Evolutionary conservation across 2,113 vertebrate genomes (phyloP).

Genomic region (Vulpes ferrilata): DNA sequence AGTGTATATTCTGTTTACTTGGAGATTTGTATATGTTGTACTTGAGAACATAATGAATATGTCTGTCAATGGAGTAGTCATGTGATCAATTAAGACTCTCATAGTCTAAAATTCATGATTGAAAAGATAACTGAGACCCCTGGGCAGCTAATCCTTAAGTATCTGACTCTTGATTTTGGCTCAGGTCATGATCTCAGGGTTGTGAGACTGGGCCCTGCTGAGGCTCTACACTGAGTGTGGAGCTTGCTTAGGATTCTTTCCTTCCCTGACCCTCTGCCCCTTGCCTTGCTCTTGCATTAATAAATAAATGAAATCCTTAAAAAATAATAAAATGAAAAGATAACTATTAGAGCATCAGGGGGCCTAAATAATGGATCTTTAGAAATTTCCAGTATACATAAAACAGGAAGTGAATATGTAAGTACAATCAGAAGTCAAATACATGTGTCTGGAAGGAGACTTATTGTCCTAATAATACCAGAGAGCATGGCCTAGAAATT

Average conservation of each 20-base stretch:
- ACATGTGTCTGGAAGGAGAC: not conserved
- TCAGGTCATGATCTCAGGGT: not conserved
- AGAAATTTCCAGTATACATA: not conserved
- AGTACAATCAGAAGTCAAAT: not conserved
- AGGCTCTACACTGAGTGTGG: not conserved
- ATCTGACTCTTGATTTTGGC: not conserved
- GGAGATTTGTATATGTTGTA: not conserved
- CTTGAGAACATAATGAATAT: not conserved
- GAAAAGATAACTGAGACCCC: not conserved
- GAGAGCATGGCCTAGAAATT: not conserved
- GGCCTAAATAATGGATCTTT: not conserved
- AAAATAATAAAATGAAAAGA: not conserved
- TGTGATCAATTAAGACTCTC: not conserved
- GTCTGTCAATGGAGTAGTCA: not conserved
- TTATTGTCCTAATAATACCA: not conserved
- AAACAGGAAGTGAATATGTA: not conserved
- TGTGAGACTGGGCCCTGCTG: not conserved
- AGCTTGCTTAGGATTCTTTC: not conserved
- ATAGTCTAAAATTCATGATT: not conserved
- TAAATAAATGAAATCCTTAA: not conserved
- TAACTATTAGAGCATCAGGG: not conserved
- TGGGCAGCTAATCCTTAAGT: not conserved
- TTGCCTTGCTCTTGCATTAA: not conserved
- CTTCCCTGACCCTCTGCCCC: not conserved
- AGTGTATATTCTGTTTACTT: not conserved